Conservation (phyloP, 2,888 invertebrate species). For the Luperina testacea region DNA sequence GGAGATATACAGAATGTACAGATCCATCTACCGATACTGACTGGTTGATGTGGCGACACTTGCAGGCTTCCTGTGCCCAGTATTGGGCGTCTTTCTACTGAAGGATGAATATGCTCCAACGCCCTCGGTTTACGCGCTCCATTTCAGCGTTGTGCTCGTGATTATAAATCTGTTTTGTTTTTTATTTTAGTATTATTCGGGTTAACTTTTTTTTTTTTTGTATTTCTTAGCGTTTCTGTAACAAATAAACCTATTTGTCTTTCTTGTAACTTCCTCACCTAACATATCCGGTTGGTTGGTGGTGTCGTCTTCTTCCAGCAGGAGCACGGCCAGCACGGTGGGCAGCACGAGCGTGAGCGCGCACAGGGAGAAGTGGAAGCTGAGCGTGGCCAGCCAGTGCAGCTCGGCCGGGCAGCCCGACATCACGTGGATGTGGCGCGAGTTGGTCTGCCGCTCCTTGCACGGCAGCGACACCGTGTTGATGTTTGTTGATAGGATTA, state of each 20-base stretch:
- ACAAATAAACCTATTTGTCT: background rate
- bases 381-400: slow-evolving; percentile 92
- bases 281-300: slow-evolving; percentile 69
- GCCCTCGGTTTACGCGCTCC: background rate
- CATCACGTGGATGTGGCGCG: slow-evolving; percentile 93
- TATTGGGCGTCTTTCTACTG: background rate
- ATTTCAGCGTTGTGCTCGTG: background rate
- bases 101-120: background rate
- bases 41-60: background rate
- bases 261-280: slow-evolving; percentile 65
- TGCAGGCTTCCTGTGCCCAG: background rate
- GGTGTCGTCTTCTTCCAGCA: slow-evolving; percentile 73
- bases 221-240: background rate
- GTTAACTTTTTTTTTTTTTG: too few species aligned
- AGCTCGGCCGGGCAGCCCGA: slow-evolving; percentile 90
- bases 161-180: too few species aligned
- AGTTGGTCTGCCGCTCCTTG: slow-evolving; percentile 90
- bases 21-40: background rate
- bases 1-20: too few species aligned
- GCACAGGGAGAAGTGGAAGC: slow-evolving; percentile 87
- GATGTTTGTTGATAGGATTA: slow-evolving; percentile 82
- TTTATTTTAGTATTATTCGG: too few species aligned
- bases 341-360: slow-evolving; percentile 71
- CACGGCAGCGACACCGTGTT: slow-evolving; percentile 91
- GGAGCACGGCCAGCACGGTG: slow-evolving; percentile 57